phyloP scores from a whole-genome alignment of 2,888 invertebrate species.

The Drosophila antonietae region DNA sequence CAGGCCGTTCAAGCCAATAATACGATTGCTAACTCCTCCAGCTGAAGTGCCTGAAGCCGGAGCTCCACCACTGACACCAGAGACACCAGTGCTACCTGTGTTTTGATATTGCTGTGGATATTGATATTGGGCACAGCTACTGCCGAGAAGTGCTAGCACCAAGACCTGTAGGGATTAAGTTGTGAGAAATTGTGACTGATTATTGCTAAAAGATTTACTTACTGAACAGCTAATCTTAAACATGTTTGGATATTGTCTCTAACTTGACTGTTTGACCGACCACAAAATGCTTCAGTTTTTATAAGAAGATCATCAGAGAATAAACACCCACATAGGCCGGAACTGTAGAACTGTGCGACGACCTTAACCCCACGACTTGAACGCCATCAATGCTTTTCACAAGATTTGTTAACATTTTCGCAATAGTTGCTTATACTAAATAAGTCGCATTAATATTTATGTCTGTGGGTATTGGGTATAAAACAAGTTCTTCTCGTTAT shows the following conservation, averaged over 20 bases:
- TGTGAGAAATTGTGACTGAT: background rate
- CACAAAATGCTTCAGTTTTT: constrained; percentile 57
- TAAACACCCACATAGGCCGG: constrained; percentile 65
- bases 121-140: constrained; percentile 61
- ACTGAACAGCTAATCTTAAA: constrained; percentile 58
- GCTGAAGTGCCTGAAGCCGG: constrained; percentile 3
- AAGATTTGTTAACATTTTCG: constrained; percentile 53
- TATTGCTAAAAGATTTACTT: constrained; percentile 27
- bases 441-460: constrained; percentile 40
- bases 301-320: constrained; percentile 55
- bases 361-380: constrained; percentile 72
- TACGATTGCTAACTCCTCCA: constrained; percentile 60
- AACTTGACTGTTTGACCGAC: constrained; percentile 52
- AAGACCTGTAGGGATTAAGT: constrained; percentile 34
- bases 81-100: constrained; percentile 9
- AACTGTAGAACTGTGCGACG: constrained; percentile 53
- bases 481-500: constrained; percentile 60
- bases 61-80: background rate
- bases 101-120: constrained; percentile 42
- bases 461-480: constrained; percentile 3
- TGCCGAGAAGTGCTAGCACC: constrained; percentile 52
- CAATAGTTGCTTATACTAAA: constrained; percentile 68
- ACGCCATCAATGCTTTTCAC: constrained; percentile 75
- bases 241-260: constrained; percentile 47
- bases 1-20: constrained; percentile 62